Percentiles rank a stretch among this genome's conserved stretches.
Evolutionary conservation across 1,140 invertebrate genomes (phyloP).

Genomic region (Sesamia nonagrioides): DNA sequence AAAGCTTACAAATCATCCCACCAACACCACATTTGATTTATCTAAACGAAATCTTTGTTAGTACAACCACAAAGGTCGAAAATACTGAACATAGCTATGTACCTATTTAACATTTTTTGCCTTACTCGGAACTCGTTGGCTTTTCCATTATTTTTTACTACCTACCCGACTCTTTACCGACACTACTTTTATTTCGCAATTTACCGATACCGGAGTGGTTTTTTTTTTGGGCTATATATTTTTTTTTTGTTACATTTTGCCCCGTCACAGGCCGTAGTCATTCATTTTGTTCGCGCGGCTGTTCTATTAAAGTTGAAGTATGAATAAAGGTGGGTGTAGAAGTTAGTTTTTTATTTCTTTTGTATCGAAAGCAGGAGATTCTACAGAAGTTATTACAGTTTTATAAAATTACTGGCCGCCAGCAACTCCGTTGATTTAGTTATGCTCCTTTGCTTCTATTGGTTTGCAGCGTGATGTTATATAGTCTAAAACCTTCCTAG

Average conservation of each 20-base stretch:
- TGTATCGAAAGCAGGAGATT: too few relatives aligned
- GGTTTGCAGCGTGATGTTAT: too few relatives aligned
- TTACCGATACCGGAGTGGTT: slow-evolving; percentile 63
- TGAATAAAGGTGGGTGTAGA: slow-evolving; percentile 26
- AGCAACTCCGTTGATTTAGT: too few relatives aligned
- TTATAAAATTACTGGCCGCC: too few relatives aligned
- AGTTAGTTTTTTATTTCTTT: slow-evolving; percentile 2
- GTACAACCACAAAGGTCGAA: not conserved
- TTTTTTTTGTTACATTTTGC: slow-evolving; percentile 66
- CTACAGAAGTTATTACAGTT: too few relatives aligned
- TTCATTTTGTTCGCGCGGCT: slow-evolving; percentile 67
- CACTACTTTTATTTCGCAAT: slow-evolving; percentile 71
- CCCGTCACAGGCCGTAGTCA: slow-evolving; percentile 63
- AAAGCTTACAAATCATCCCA: slow-evolving; percentile 11
- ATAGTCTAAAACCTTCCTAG: too few relatives aligned
- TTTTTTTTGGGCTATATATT: slow-evolving; percentile 53
- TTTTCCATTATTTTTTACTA: slow-evolving; percentile 52
- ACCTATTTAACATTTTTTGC: slow-evolving; percentile 30
- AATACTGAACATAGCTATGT: slow-evolving; percentile 19
- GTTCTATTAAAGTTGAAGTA: slow-evolving; percentile 64
- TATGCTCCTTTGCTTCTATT: too few relatives aligned
- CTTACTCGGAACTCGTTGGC: slow-evolving; percentile 15
- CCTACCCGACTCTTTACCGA: slow-evolving; percentile 49
- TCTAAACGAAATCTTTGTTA: not conserved
- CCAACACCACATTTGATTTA: not conserved